Evolutionary conservation across 2,888 invertebrate genomes (phyloP), one percentile per base, ranked within the genome.

Genomic region (Diarsia mendica): DNA sequence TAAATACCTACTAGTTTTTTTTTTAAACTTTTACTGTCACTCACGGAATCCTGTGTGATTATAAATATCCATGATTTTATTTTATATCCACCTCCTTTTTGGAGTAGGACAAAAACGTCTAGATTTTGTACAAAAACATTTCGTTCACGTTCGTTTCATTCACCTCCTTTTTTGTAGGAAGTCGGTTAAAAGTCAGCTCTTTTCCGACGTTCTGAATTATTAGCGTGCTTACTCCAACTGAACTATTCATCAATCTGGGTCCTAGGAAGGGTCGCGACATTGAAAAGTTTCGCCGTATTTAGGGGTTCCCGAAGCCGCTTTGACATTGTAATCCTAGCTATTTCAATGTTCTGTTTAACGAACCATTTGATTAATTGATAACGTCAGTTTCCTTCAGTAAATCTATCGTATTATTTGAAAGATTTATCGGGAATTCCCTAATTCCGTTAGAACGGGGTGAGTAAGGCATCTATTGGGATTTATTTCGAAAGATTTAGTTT

Each of bases 331-430:
- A 90, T 88, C 90, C 85, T 63, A 77, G 77, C 77, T 68, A 79
- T 83, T 80, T 75, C 66, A 74, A 75, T 80, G 80, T 80, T 77
- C 72, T 72, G 83, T 83, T 75, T 79, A 86, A 82, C 83, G 73
- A 84, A 81, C 74, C 78, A 79, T 85, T 89, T 88, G 84, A 86
- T 89, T 83, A 87, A 86, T 87, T 86, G 81, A 77, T 85, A 75
- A 76, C 63, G 64, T 77, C 77, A 69, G 46, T 75, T 70, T 74
- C 64, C 77, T 79, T 81, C 33, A 58, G 72, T 75, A 79, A 77
- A 78, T 74, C 73, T 74, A 33, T 60, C 18, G 69, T 75, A 73
- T 76, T 79, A 80, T 78, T 79, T 75, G 28, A 67, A 64, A 49
- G 51, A 82, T 87, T 82, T 73, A 77, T 86, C 28, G 64, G 61